phyloP scores from a whole-genome alignment of 2,797 vertebrate species.

The Bovichtus variegatus region DNA sequence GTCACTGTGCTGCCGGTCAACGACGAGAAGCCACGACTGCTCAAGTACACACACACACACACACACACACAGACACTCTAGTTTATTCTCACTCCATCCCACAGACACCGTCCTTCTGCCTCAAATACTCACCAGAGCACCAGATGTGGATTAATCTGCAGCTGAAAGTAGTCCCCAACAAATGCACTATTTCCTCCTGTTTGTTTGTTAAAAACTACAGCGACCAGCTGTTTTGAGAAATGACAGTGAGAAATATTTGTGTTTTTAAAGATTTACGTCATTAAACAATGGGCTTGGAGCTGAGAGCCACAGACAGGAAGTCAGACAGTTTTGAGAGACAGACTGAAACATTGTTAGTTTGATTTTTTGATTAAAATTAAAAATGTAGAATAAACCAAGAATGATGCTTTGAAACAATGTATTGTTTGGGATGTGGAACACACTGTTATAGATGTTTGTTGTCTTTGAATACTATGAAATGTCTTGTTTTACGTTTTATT shows the following conservation, averaged over 20 bases:
- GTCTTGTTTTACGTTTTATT: neutral
- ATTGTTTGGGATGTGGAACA: neutral
- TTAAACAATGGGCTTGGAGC: neutral
- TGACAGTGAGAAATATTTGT: no score
- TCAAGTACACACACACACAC: conserved; percentile 84
- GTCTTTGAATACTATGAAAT: no score
- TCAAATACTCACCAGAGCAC: neutral
- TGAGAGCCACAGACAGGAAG: neutral
- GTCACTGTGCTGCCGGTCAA: conserved; percentile 91
- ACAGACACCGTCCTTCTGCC: neutral
- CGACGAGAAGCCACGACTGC: conserved; percentile 88
- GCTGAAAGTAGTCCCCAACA: neutral
- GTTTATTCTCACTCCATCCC: no score
- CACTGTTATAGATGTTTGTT: neutral
- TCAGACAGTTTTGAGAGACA: neutral
- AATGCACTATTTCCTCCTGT: no score
- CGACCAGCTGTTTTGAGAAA: no score
- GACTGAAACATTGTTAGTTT: neutral
- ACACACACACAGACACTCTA: conserved; percentile 13
- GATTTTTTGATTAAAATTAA: neutral
- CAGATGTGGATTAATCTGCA: neutral
- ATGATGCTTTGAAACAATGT: neutral
- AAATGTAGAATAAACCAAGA: neutral
- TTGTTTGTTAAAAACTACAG: no score
- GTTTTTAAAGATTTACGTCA: neutral